These are phyloP conservation scores for Drosophila kurseongensis DNA, from an alignment of 1,140 invertebrate species.

Conservation along the genomic window DNA sequence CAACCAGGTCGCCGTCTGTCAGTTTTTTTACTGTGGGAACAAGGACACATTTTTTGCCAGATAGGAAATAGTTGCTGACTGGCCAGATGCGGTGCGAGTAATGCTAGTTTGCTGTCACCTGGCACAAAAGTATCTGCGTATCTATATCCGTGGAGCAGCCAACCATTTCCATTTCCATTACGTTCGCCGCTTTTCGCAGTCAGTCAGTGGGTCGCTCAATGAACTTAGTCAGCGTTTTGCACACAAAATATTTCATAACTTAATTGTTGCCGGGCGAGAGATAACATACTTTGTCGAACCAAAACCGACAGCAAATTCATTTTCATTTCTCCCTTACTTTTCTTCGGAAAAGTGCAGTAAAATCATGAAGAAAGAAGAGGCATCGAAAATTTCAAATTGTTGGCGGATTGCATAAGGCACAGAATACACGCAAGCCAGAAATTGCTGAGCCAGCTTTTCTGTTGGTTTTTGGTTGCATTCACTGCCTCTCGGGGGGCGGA, in stretches of 20 bases:
- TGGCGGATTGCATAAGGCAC: conserved; percentile 60
- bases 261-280: conserved; percentile 62
- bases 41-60: conserved; percentile 26
- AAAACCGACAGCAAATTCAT: conserved; percentile 44
- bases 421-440: conserved; percentile 59
- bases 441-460: conserved; percentile 33
- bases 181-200: conserved; percentile 16
- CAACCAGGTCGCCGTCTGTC: conserved; percentile 11
- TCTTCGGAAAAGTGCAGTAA: conserved; percentile 32
- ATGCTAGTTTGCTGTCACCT: conserved; percentile 21
- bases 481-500: conserved; percentile 5
- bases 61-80: conserved; percentile 42
- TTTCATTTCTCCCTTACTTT: conserved; percentile 38
- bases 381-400: conserved; percentile 23
- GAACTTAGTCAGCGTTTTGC: conserved; percentile 73
- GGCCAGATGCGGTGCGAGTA: conserved; percentile 39
- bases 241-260: conserved; percentile 72
- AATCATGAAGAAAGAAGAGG: conserved; percentile 19
- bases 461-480: conserved; percentile 10
- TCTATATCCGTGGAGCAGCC: conserved; percentile 17
- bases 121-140: conserved; percentile 32
- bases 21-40: conserved; percentile 15
- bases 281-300: conserved; percentile 41
- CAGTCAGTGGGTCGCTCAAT: conserved; percentile 50
- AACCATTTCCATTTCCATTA: not conserved